These are phyloP conservation scores for Melospiza georgiana DNA, from an alignment of 2,113 vertebrate genomes.

Conservation along the genomic window DNA sequence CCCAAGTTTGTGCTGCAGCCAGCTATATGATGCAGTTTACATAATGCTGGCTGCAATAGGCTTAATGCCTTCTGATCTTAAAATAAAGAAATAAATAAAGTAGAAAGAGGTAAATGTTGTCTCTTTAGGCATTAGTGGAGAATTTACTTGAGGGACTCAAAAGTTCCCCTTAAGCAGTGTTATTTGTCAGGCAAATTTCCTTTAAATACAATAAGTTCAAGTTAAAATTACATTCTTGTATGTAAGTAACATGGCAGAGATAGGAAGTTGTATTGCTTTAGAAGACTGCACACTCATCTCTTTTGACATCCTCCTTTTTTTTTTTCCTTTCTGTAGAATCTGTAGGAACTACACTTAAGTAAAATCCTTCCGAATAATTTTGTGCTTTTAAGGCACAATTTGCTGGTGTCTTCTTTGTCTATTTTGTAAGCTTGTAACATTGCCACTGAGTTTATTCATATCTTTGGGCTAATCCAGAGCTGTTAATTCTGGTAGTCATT, in stretches of 20 bases:
- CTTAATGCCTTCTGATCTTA: neutral
- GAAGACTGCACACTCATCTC: neutral
- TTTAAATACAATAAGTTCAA: neutral
- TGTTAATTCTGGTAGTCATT: slow-evolving; percentile 9
- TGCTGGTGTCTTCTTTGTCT: neutral
- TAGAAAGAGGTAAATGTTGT: neutral
- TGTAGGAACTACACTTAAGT: neutral
- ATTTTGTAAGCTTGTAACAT: neutral
- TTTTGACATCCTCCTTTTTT: neutral
- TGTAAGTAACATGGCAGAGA: neutral
- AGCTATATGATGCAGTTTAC: neutral
- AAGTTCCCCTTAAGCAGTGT: neutral
- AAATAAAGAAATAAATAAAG: neutral
- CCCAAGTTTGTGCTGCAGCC: neutral
- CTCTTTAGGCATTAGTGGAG: neutral
- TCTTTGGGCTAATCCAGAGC: neutral
- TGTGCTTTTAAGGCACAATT: neutral
- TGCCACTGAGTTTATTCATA: neutral
- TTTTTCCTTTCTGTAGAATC: neutral
- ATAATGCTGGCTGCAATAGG: neutral
- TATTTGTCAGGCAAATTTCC: neutral
- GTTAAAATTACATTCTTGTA: neutral
- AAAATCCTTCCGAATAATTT: neutral
- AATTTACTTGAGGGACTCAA: neutral
- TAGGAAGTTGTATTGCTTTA: neutral